A percentile compares a stretch with the other conserved stretches of the same genome.
These are phyloP conservation scores for Homalodisca vitripennis DNA, from an alignment of 1,140 invertebrate genomes.

Conservation along the genomic window DNA sequence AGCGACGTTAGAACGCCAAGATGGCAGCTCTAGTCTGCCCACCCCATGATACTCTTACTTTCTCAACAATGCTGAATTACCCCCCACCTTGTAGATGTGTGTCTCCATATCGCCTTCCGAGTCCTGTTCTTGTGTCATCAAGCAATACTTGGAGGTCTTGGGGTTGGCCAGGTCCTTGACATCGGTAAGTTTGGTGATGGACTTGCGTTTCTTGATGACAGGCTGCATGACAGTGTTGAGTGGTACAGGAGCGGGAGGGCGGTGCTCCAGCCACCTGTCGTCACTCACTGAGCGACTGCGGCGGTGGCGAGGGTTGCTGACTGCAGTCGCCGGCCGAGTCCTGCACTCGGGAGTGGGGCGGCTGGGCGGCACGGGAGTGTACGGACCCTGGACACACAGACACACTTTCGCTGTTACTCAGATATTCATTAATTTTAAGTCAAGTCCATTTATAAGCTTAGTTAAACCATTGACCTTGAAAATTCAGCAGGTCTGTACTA, in stretches of 20 bases:
- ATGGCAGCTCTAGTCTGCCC: too few relatives aligned
- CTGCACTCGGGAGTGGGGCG: neutral
- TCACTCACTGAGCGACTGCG: slow-evolving; percentile 73
- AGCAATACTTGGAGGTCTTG: slow-evolving; percentile 83
- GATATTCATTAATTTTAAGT: too few relatives aligned
- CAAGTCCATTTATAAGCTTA: too few relatives aligned
- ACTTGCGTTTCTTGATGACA: slow-evolving; percentile 75
- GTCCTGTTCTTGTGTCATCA: slow-evolving; percentile 89
- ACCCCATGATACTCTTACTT: too few relatives aligned
- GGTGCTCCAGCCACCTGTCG: slow-evolving; percentile 89
- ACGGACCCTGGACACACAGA: too few relatives aligned
- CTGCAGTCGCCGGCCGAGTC: slow-evolving; percentile 45
- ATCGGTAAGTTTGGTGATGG: slow-evolving; percentile 73
- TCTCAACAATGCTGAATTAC: too few relatives aligned
- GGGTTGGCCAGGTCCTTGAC: slow-evolving; percentile 69
- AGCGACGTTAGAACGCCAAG: too few relatives aligned
- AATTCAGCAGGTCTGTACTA: too few relatives aligned
- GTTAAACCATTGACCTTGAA: too few relatives aligned
- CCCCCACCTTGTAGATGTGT: slow-evolving; percentile 79
- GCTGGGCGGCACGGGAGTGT: too few relatives aligned
- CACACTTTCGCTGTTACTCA: too few relatives aligned
- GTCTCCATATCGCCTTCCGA: slow-evolving; percentile 91
- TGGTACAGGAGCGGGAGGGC: slow-evolving; percentile 67
- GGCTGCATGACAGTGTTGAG: slow-evolving; percentile 89
- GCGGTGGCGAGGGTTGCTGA: slow-evolving; percentile 71